Percentiles rank a stretch among this genome's conserved stretches.
phyloP scores from a whole-genome alignment of 2,888 invertebrate genomes.

The Eubasilissa splendida region DNA sequence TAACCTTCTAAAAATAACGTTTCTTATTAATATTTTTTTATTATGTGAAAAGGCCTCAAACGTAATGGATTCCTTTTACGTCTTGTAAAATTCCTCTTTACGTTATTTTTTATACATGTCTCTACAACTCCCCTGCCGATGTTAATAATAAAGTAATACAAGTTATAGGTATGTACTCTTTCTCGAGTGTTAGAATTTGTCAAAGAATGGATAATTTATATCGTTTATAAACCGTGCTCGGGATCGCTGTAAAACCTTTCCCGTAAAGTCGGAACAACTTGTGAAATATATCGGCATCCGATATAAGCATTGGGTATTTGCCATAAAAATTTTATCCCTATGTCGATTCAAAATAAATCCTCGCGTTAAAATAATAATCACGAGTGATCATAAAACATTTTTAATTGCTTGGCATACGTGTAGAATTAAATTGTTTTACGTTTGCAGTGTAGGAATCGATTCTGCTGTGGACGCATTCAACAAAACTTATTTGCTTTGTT shows the following conservation, averaged over 20 bases:
- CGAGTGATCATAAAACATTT: conserved; percentile 1
- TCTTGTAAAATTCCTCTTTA: conserved; percentile 22
- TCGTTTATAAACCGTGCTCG: conserved; percentile 35
- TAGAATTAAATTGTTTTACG: conserved; percentile 4
- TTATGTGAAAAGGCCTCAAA: conserved; percentile 13
- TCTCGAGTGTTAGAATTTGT: conserved; percentile 35
- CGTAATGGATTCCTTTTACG: conserved; percentile 33
- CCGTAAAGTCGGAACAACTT: conserved; percentile 37
- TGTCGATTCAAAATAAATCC: conserved; percentile 21
- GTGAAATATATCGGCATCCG: conserved; percentile 29
- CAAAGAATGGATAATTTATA: conserved; percentile 37
- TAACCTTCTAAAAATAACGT: not conserved
- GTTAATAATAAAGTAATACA: conserved; percentile 37
- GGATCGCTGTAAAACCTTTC: conserved; percentile 27
- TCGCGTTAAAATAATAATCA: conserved; percentile 26
- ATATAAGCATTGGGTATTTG: conserved; percentile 22
- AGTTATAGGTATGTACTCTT: conserved; percentile 22
- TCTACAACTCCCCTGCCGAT: conserved; percentile 22
- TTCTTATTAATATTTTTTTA: conserved; percentile 4
- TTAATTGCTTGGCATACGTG: conserved; percentile 18
- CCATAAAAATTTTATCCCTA: conserved; percentile 20
- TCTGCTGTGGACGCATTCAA: not conserved
- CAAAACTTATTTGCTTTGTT: not conserved
- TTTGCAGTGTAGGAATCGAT: not conserved
- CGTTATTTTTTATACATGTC: conserved; percentile 25